Conservation (phyloP, 2,797 vertebrate species). For the Lacerta agilis region DNA sequence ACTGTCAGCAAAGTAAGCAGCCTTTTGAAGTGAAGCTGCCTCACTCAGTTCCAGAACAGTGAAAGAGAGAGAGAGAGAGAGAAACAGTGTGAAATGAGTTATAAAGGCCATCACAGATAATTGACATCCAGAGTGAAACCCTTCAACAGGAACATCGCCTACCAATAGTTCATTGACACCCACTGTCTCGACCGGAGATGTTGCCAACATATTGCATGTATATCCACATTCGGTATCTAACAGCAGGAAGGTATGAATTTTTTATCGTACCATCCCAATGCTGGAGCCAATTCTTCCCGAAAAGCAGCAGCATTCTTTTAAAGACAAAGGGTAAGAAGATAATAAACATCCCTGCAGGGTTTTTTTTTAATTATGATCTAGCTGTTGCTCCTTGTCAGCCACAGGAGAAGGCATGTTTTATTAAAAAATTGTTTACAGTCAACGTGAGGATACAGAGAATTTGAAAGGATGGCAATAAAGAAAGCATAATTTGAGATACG, state of each 20-base stretch:
- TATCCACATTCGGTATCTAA: constrained; percentile 36
- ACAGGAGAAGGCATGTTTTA: constrained; percentile 21
- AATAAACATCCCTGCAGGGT: neutral
- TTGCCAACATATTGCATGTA: constrained; percentile 12
- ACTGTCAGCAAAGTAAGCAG: constrained; percentile 55
- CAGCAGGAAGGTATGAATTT: constrained; percentile 34
- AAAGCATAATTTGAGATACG: constrained; percentile 27
- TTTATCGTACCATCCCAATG: constrained; percentile 46
- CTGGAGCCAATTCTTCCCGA: constrained; percentile 29
- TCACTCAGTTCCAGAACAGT: constrained; percentile 43
- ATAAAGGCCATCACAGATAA: constrained; percentile 55
- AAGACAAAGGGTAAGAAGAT: constrained; percentile 34
- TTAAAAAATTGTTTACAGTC: constrained; percentile 22
- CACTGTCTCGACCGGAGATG: constrained; percentile 5
- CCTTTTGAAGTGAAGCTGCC: constrained; percentile 46
- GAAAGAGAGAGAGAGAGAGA: constrained; percentile 29
- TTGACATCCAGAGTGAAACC: constrained; percentile 51
- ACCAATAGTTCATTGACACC: constrained; percentile 37
- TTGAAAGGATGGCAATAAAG: constrained; percentile 2
- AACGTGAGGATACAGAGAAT: neutral
- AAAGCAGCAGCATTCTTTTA: constrained; percentile 38
- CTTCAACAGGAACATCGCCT: constrained; percentile 51
- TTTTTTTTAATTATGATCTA: constrained; percentile 27
- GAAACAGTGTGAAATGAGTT: constrained; percentile 54
- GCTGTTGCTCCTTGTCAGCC: constrained; percentile 4